phyloP scores from a whole-genome alignment of 2,888 invertebrate genomes.

The Dicyrtomina minuta region DNA sequence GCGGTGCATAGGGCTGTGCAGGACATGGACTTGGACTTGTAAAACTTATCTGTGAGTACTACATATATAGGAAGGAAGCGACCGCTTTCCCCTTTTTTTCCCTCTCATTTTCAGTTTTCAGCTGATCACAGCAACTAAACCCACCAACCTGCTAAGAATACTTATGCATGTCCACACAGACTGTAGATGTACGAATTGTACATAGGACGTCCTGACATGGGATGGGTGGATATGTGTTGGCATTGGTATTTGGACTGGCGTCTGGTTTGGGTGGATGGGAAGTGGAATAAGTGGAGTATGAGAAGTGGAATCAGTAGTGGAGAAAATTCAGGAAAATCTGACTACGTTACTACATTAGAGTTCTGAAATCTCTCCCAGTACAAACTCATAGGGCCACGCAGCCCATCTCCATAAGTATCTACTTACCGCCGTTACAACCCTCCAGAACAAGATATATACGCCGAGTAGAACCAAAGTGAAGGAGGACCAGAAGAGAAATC shows the following conservation, averaged over 20 bases:
- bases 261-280: constrained; percentile 5
- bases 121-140: no score
- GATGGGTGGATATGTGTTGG: not conserved
- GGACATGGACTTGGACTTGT: no score
- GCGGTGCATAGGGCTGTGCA: no score
- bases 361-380: not conserved
- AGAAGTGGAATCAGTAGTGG: constrained; percentile 32
- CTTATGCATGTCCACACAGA: no score
- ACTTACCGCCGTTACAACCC: no score
- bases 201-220: no score
- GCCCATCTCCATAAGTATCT: no score
- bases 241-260: not conserved
- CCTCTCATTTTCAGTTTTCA: not conserved
- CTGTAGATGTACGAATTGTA: no score
- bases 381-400: not conserved
- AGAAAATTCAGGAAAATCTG: constrained; percentile 30
- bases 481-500: not conserved
- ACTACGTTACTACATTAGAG: constrained; percentile 29
- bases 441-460: not conserved
- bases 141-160: no score
- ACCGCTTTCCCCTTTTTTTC: not conserved
- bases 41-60: no score
- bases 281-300: constrained; percentile 32
- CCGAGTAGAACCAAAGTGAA: not conserved
- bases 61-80: no score